Conservation (phyloP, 2,113 vertebrate species). For the Phasianus colchicus region DNA sequence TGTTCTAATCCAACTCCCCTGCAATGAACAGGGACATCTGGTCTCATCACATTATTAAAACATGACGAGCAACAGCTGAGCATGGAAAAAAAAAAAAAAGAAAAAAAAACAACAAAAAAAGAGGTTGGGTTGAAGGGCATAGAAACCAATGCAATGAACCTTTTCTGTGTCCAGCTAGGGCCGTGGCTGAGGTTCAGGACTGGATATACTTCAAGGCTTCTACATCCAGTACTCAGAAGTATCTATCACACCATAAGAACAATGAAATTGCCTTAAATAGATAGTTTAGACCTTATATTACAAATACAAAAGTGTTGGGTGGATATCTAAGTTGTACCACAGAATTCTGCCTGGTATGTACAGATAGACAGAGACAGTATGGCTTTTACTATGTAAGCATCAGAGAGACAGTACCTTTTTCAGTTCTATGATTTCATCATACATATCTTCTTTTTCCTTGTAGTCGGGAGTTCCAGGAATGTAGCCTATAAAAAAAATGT, state of each 20-base stretch:
- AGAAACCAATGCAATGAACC: not conserved
- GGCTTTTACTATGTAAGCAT: not conserved
- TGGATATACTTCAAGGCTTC: constrained; percentile 16
- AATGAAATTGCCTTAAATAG: not conserved
- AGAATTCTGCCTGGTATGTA: not conserved
- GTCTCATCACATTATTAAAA: not conserved
- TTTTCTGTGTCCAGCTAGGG: not conserved
- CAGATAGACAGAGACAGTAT: not conserved
- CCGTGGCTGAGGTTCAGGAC: constrained; percentile 7
- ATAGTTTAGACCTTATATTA: not conserved
- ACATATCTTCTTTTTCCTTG: constrained; percentile 95
- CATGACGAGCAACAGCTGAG: not conserved
- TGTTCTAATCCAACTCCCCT: too few species aligned
- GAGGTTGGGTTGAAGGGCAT: not conserved
- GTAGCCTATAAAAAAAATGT: constrained; percentile 54
- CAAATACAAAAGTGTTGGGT: not conserved
- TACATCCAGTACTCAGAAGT: constrained; percentile 33
- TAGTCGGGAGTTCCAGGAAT: constrained; percentile 81
- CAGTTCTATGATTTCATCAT: constrained; percentile 91
- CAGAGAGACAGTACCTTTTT: constrained; percentile 86
- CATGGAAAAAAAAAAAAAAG: not conserved
- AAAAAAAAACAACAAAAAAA: not conserved
- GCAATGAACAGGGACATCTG: too few species aligned
- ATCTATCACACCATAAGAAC: constrained; percentile 15
- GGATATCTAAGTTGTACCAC: not conserved